Evolutionary conservation across 2,888 invertebrate species (phyloP).

Genomic region (Drosophila flavopinicola): DNA sequence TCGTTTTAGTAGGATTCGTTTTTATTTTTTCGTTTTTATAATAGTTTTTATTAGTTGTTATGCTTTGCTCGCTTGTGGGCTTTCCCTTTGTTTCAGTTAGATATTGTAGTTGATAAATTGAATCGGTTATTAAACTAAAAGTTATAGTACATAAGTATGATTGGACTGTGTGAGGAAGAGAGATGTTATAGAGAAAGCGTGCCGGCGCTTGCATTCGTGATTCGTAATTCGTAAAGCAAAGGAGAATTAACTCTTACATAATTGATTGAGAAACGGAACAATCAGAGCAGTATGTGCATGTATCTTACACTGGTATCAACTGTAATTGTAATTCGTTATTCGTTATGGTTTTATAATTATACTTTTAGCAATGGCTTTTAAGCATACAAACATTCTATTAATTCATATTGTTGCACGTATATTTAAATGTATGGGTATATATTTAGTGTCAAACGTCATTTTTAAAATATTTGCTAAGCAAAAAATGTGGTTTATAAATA

Average conservation of each 20-base stretch:
- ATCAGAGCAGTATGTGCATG: slow-evolving; percentile 25
- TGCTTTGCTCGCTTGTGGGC: slow-evolving; percentile 38
- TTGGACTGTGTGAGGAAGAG: slow-evolving; percentile 13
- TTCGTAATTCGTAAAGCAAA: slow-evolving; percentile 22
- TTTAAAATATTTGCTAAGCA: slow-evolving; percentile 70
- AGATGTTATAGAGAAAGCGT: slow-evolving; percentile 47
- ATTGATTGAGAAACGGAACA: slow-evolving; percentile 46
- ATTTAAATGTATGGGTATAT: slow-evolving; percentile 10
- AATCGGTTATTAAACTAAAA: slow-evolving; percentile 43
- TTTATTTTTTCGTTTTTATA: slow-evolving; percentile 18
- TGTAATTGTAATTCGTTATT: slow-evolving; percentile 1
- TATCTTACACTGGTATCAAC: slow-evolving; percentile 47
- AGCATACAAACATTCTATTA: slow-evolving; percentile 34
- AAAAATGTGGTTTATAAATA: slow-evolving; percentile 58
- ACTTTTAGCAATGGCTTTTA: slow-evolving; percentile 52
- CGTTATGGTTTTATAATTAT: slow-evolving; percentile 28
- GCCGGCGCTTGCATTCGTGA: slow-evolving; percentile 45
- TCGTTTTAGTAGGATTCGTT: slow-evolving; percentile 16
- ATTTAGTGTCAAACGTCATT: slow-evolving; percentile 37
- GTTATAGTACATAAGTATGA: slow-evolving; percentile 29
- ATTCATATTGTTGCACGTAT: slow-evolving; percentile 13
- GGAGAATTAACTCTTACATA: slow-evolving; percentile 26
- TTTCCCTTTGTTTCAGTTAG: slow-evolving; percentile 25
- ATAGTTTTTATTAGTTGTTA: slow-evolving; percentile 53
- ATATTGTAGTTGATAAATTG: slow-evolving; percentile 39